phyloP scores from a whole-genome alignment of 1,140 invertebrate species.

The Pseudomyrmex flavicornis region DNA sequence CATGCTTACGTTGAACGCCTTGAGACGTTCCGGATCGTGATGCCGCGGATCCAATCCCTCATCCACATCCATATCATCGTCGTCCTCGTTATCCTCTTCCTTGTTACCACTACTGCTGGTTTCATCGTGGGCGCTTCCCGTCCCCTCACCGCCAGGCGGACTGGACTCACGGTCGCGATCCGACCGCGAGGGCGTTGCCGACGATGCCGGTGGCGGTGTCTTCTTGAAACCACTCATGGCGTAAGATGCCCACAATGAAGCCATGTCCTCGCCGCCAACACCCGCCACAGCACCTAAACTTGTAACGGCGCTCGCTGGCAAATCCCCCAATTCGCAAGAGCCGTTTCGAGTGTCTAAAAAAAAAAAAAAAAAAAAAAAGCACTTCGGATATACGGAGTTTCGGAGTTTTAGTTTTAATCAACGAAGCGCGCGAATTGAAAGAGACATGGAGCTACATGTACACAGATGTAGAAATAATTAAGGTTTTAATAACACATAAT shows the following conservation, averaged over 20 bases:
- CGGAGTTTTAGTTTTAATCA: not conserved
- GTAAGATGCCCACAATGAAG: conserved; percentile 92
- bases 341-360: conserved; percentile 82
- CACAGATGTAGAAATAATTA: conserved; percentile 5
- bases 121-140: conserved; percentile 94
- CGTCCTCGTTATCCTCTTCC: conserved; percentile 97
- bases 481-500: conserved; percentile 31
- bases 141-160: conserved; percentile 86
- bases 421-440: not conserved
- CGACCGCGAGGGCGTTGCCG: conserved; percentile 84
- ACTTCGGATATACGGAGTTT: not conserved
- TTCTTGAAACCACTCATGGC: conserved; percentile 87
- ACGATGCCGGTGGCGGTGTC: conserved; percentile 86
- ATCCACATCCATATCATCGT: conserved; percentile 96
- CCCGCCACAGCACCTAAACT: conserved; percentile 79
- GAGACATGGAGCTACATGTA: no score
- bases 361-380: not conserved
- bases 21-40: conserved; percentile 97
- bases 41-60: conserved; percentile 94
- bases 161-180: conserved; percentile 88
- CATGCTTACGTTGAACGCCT: conserved; percentile 97
- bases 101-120: conserved; percentile 95
- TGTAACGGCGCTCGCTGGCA: conserved; percentile 77
- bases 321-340: conserved; percentile 80
- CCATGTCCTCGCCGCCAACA: conserved; percentile 88